Conservation (phyloP, 2,113 vertebrate species). For the Tachuris rubrigastra region DNA sequence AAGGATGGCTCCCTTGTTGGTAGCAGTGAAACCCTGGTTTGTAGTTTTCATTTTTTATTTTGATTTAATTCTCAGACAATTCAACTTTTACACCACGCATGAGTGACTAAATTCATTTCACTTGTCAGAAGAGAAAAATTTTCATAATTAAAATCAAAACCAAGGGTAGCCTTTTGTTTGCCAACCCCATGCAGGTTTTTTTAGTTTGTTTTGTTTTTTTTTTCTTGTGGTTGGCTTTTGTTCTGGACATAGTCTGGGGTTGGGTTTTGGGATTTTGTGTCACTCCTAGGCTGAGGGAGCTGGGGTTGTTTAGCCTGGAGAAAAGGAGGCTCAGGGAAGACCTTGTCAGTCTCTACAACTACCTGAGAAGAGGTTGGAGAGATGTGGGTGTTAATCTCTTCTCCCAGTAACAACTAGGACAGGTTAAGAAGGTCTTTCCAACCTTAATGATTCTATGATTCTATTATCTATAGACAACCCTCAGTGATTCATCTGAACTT, state of each 20-base stretch:
- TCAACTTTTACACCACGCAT: slow-evolving; percentile 78
- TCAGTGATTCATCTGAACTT: background rate
- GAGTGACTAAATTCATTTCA: slow-evolving; percentile 79
- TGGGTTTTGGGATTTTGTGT: background rate
- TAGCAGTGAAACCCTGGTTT: slow-evolving; percentile 65
- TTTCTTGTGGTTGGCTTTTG: background rate
- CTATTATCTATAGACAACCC: background rate
- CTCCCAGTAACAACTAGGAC: background rate
- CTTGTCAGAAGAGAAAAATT: slow-evolving; percentile 78
- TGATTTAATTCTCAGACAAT: slow-evolving; percentile 82
- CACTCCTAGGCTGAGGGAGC: background rate
- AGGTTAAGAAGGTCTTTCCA: background rate
- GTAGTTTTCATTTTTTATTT: slow-evolving; percentile 80
- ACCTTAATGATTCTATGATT: background rate
- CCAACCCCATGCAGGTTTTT: slow-evolving; percentile 25
- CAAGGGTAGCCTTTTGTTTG: slow-evolving; percentile 63
- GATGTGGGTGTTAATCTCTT: accelerated
- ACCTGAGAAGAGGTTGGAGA: background rate
- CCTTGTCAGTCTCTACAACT: background rate
- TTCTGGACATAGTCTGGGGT: background rate
- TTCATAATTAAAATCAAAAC: slow-evolving; percentile 80
- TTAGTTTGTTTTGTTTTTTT: too few species aligned
- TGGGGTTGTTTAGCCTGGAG: background rate
- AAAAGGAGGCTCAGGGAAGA: background rate
- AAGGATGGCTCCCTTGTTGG: slow-evolving; percentile 76